Evolutionary conservation across 2,888 invertebrate species (phyloP).

Genomic region (Cerastoderma edule): DNA sequence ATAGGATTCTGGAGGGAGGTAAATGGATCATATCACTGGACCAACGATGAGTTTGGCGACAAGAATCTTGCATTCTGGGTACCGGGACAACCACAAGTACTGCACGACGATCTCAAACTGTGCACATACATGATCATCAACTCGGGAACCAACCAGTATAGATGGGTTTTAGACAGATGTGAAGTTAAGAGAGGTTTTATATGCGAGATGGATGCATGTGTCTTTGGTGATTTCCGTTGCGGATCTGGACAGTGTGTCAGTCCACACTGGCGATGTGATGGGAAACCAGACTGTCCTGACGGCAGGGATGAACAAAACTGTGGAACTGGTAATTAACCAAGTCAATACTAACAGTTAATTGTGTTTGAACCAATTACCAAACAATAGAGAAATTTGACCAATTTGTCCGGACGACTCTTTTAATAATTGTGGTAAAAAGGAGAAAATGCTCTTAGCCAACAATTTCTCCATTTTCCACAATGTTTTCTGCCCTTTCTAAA

Average conservation of each 20-base stretch:
- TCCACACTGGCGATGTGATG: slow-evolving; percentile 69
- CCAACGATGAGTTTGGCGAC: slow-evolving; percentile 55
- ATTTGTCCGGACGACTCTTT: too few relatives aligned
- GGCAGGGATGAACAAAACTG: slow-evolving; percentile 74
- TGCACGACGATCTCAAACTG: slow-evolving; percentile 37
- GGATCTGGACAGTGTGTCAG: slow-evolving; percentile 67
- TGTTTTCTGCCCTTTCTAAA: too few relatives aligned
- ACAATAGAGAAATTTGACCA: too few relatives aligned
- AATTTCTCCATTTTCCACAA: too few relatives aligned
- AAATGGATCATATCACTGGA: slow-evolving; percentile 63
- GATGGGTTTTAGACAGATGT: slow-evolving; percentile 78
- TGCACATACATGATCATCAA: slow-evolving; percentile 46
- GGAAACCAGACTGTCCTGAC: slow-evolving; percentile 69
- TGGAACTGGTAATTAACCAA: slow-evolving; percentile 56
- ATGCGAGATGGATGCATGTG: slow-evolving; percentile 70
- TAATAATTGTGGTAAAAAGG: too few relatives aligned
- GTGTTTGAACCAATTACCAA: too few relatives aligned
- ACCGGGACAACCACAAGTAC: slow-evolving; percentile 53
- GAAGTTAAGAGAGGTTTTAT: slow-evolving; percentile 63
- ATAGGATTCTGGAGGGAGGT: slow-evolving; percentile 69
- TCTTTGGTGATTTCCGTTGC: slow-evolving; percentile 66
- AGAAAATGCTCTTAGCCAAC: too few relatives aligned
- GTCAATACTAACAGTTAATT: too few relatives aligned
- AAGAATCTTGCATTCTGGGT: slow-evolving; percentile 70
- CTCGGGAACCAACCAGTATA: slow-evolving; percentile 82